Percentiles rank a stretch among this genome's conserved stretches.
Evolutionary conservation across 2,888 invertebrate genomes (phyloP).

Genomic region (Empis livida): DNA sequence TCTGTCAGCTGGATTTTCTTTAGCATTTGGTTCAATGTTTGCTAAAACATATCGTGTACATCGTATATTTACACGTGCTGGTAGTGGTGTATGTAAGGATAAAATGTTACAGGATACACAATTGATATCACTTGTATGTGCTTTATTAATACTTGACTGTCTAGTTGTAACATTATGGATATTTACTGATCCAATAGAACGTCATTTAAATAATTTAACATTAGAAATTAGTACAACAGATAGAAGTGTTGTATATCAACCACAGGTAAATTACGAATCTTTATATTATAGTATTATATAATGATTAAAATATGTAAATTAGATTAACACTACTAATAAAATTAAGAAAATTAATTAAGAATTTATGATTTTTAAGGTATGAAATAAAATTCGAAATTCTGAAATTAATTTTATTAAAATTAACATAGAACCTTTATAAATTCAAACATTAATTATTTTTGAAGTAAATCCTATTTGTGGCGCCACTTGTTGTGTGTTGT

Average conservation of each 20-base stretch:
- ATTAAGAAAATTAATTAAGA: no score
- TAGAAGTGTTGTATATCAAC: conserved; percentile 72
- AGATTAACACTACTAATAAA: no score
- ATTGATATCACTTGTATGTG: conserved; percentile 70
- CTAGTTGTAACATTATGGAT: conserved; percentile 76
- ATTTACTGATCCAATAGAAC: conserved; percentile 73
- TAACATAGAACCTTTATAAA: no score
- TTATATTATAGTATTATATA: no score
- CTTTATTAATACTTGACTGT: conserved; percentile 68
- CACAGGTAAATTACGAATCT: conserved; percentile 66
- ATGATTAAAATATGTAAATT: no score
- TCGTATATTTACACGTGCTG: conserved; percentile 76
- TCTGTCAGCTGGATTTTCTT: conserved; percentile 77
- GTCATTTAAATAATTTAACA: conserved; percentile 70
- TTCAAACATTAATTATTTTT: no score
- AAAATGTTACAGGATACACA: conserved; percentile 85
- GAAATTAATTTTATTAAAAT: no score
- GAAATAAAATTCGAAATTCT: no score
- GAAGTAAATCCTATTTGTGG: no score
- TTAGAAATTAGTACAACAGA: conserved; percentile 63
- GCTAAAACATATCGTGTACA: conserved; percentile 89
- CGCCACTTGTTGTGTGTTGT: no score
- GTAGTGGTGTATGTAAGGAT: conserved; percentile 74
- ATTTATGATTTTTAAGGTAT: no score
- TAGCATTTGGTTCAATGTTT: conserved; percentile 90